Conservation (phyloP, 37 sponge, comb jelly and placozoan species). For the Beroe forskalii region DNA sequence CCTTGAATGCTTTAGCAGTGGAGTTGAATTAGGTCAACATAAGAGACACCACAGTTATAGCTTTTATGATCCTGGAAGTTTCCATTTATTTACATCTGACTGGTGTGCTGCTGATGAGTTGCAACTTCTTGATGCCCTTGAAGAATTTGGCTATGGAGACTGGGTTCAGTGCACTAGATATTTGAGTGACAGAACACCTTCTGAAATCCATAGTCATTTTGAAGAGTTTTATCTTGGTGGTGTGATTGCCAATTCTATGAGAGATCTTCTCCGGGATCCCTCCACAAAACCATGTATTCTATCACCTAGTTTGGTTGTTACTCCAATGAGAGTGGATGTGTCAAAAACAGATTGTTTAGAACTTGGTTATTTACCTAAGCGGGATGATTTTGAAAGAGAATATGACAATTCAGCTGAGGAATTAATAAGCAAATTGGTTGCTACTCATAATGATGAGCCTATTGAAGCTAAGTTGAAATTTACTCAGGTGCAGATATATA, state of each 20-base stretch:
- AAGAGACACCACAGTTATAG: conserved; percentile 24
- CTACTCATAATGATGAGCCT: conserved; percentile 62
- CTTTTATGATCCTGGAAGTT: conserved; percentile 50
- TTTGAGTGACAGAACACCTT: neutral
- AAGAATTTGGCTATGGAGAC: conserved; percentile 57
- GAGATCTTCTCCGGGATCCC: conserved; percentile 7
- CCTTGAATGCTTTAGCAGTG: conserved; percentile 54
- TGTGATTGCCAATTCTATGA: neutral
- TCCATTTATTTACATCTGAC: conserved; percentile 15
- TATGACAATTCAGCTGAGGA: conserved; percentile 61
- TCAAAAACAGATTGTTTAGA: conserved; percentile 4
- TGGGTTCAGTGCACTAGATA: conserved; percentile 28
- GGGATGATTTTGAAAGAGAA: conserved; percentile 59
- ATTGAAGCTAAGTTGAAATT: conserved; percentile 54
- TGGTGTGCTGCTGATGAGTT: conserved; percentile 64
- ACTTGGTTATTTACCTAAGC: conserved; percentile 37
- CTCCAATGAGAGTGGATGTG: conserved; percentile 26
- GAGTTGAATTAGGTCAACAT: conserved; percentile 42
- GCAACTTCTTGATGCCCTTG: conserved; percentile 42
- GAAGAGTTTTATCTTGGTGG: conserved; percentile 61
- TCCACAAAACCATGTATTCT: neutral
- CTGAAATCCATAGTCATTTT: conserved; percentile 43
- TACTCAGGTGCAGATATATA: conserved; percentile 54
- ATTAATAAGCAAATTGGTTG: conserved; percentile 49
- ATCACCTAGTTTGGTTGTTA: neutral